These are phyloP conservation scores for Cataglyphis hispanica DNA, from an alignment of 1,140 invertebrate genomes.

Conservation along the genomic window DNA sequence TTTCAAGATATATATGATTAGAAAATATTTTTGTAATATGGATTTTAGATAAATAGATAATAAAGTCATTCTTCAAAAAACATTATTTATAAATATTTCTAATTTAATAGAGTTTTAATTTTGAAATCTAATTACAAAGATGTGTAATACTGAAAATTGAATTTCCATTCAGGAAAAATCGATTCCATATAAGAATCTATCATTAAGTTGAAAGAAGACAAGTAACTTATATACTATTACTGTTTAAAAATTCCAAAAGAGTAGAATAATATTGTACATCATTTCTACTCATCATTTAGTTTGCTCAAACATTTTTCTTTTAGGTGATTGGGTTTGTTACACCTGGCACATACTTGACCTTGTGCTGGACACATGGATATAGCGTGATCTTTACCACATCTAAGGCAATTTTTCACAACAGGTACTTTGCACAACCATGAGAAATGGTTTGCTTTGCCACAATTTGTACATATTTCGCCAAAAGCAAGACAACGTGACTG, in stretches of 20 bases:
- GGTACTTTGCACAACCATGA: constrained; percentile 50
- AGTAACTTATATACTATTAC: background rate
- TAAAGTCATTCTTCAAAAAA: too few relatives aligned
- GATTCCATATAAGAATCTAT: background rate
- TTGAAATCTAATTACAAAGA: background rate
- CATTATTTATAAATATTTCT: background rate
- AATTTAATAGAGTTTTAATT: background rate
- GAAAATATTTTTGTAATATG: background rate
- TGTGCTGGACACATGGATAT: constrained; percentile 41
- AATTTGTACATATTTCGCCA: constrained; percentile 51
- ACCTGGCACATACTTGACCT: constrained; percentile 20
- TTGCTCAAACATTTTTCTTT: constrained; percentile 34
- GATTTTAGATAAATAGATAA: background rate
- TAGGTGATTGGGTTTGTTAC: constrained; percentile 52
- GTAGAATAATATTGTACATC: background rate
- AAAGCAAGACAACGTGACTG: constrained; percentile 56
- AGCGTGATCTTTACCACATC: constrained; percentile 36
- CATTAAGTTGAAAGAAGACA: background rate
- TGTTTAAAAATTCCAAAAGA: background rate
- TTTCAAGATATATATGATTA: background rate
- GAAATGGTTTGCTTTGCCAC: constrained; percentile 63
- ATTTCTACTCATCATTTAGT: background rate
- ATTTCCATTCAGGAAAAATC: background rate
- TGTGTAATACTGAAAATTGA: background rate
- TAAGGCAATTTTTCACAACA: constrained; percentile 23